Base-by-base conservation (phyloP, 92 coral and sea anemone species). In the Zoanthus solanderi region DNA sequence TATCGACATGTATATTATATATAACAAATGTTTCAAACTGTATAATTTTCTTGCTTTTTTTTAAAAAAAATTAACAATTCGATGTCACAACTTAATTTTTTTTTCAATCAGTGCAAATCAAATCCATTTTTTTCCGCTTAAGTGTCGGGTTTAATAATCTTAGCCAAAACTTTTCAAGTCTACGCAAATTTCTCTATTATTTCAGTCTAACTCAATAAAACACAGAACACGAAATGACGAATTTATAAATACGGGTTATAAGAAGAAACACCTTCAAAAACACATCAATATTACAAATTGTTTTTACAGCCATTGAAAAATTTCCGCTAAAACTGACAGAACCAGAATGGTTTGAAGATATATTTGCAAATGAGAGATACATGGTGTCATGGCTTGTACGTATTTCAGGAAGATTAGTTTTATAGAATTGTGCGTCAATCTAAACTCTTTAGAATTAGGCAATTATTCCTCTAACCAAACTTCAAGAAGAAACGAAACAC, bases 221-320 rank as follows among this genome's bases (percentile, higher is more conserved):
- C 75, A 65, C 45, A 81, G 60, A 68, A 29, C 61, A 28, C 17
- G 71, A 23, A 23, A 23, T 23, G 23, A 23, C 23, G 23, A 66
- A 66, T 13, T 52, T 30, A 18, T 5, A 14, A 29, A 16, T 28
- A 81, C 17, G 29, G 37, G 42, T 44, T 45, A 81, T 71, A 81
- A 46, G 65, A 23, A 17, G 42, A 58, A 79, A 34, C 9, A 42
- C 17, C 13, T 37, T 57, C 31, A 13, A 10, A 57, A 60, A 57
- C 58, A 65, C 76, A 81, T 81, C 47, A 45, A 23, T 45, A 65
- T 81, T 60, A 45, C 46, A 66, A 66, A 81, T 81, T 79, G 72
- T 60, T 61, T 79, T 79, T 66, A 46, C 18, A 81, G 11, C 74
- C 44, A 0, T 66, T 66, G 85, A 28, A 65, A 81, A 65, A 45